These are phyloP conservation scores for Eulemur rubriventer DNA, from an alignment of 2,797 vertebrate species.

Conservation along the genomic window DNA sequence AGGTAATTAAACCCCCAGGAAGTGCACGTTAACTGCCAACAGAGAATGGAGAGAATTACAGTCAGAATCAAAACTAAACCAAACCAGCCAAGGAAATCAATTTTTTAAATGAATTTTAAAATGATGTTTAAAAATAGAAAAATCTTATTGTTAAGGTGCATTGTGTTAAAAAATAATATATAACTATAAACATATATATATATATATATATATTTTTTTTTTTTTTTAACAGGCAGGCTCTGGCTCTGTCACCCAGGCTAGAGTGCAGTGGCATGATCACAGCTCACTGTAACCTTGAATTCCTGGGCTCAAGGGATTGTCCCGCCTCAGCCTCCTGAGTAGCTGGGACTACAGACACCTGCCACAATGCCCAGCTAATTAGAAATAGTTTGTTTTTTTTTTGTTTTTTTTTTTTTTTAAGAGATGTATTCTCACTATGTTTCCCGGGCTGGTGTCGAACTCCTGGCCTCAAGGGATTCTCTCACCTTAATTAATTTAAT, in stretches of 20 bases:
- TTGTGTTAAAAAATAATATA: background rate
- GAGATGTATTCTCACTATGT: background rate
- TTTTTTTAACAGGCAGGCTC: too few relatives aligned
- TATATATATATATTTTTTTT: too few relatives aligned
- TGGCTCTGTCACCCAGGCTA: background rate
- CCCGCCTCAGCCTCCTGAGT: background rate
- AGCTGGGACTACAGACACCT: background rate
- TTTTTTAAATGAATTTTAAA: constrained; percentile 36
- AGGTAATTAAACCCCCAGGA: background rate
- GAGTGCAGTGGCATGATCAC: background rate
- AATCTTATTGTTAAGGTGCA: background rate
- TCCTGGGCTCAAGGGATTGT: background rate
- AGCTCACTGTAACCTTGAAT: background rate
- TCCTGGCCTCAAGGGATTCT: background rate
- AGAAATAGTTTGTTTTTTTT: background rate
- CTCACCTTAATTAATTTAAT: background rate
- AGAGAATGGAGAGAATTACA: background rate
- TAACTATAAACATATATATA: too few relatives aligned
- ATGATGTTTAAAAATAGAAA: constrained; percentile 32
- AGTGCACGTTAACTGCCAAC: background rate
- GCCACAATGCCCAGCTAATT: background rate
- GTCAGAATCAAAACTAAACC: background rate
- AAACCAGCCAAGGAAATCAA: constrained; percentile 29
- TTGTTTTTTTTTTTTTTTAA: too few relatives aligned
- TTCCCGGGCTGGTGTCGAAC: background rate